These are phyloP conservation scores for Acrocephalus kingi DNA, from an alignment of 2,113 vertebrate genomes.

Conservation along the genomic window DNA sequence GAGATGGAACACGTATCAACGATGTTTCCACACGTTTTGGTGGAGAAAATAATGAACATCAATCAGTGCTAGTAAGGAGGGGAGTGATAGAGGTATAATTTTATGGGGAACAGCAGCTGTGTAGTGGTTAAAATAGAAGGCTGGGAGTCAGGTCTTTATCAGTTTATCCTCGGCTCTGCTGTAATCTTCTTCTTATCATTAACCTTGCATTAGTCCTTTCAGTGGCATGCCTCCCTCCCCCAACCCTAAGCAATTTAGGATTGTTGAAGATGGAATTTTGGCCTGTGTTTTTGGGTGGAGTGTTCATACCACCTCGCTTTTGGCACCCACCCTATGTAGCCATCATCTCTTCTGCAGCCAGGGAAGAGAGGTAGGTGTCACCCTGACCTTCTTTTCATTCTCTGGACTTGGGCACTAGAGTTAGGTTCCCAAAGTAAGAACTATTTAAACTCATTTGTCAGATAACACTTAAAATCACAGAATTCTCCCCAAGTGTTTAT, in stretches of 20 bases:
- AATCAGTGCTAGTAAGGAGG: not conserved
- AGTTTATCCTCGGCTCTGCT: slow-evolving; percentile 22
- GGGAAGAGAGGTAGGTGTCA: not conserved
- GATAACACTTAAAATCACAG: not conserved
- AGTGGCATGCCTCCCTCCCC: not conserved
- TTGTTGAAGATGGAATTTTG: slow-evolving; percentile 40
- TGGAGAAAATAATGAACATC: not conserved
- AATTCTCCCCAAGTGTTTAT: not conserved
- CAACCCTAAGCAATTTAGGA: not conserved
- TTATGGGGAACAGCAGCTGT: slow-evolving; percentile 17
- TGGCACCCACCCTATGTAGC: not conserved
- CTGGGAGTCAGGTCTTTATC: slow-evolving; percentile 20
- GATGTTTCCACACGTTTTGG: not conserved
- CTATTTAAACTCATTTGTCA: not conserved
- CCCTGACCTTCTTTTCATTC: not conserved
- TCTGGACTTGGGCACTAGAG: not conserved
- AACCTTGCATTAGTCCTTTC: slow-evolving; percentile 25
- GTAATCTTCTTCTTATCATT: slow-evolving; percentile 50
- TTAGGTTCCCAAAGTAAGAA: not conserved
- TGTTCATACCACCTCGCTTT: not conserved
- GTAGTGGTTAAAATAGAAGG: slow-evolving; percentile 33
- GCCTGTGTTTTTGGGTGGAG: not conserved
- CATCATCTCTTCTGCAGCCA: not conserved
- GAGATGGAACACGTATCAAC: not conserved
- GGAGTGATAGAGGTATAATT: not conserved